Conservation (phyloP, 2,113 vertebrate genomes). For the Abramis brama region DNA sequence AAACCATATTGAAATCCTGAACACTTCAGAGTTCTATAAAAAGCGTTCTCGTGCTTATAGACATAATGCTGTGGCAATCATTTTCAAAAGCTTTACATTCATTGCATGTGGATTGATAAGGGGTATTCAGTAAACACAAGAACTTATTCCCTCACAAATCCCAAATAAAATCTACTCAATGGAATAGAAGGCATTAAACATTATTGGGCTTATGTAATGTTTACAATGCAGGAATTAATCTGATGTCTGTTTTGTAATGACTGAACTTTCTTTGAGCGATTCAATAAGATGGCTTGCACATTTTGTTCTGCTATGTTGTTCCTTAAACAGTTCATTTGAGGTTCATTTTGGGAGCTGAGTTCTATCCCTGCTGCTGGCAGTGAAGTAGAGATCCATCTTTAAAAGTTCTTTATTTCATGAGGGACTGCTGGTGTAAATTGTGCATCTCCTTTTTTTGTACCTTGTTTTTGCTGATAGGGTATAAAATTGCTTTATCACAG, state of each 20-base stretch:
- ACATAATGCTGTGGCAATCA: conserved; percentile 25
- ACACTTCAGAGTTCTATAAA: conserved; percentile 30
- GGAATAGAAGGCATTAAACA: conserved; percentile 32
- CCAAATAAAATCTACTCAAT: conserved; percentile 17
- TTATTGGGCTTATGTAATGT: conserved; percentile 36
- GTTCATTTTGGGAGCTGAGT: conserved; percentile 17
- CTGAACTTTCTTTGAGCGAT: conserved; percentile 8
- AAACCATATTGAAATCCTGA: conserved; percentile 12
- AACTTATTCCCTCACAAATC: conserved; percentile 17
- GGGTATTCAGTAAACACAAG: conserved; percentile 2
- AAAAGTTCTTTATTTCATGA: conserved; percentile 54
- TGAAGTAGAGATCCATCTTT: conserved; percentile 53
- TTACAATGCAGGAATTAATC: conserved; percentile 20
- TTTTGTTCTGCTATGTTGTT: conserved; percentile 39
- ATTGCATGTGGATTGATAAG: conserved; percentile 47
- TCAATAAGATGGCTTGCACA: conserved; percentile 11
- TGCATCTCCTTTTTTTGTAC: conserved; percentile 82
- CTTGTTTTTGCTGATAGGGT: conserved; percentile 79
- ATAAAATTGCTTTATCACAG: conserved; percentile 83
- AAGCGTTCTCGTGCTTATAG: not conserved
- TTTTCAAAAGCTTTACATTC: conserved; percentile 38
- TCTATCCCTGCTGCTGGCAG: conserved; percentile 54
- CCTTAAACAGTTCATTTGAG: conserved; percentile 26
- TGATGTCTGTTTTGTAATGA: conserved; percentile 18
- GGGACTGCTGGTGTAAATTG: conserved; percentile 84